Evolutionary conservation across 2,888 invertebrate species (phyloP), one percentile per base, ranked within the genome.

Genomic region (Rotaria sp.): DNA sequence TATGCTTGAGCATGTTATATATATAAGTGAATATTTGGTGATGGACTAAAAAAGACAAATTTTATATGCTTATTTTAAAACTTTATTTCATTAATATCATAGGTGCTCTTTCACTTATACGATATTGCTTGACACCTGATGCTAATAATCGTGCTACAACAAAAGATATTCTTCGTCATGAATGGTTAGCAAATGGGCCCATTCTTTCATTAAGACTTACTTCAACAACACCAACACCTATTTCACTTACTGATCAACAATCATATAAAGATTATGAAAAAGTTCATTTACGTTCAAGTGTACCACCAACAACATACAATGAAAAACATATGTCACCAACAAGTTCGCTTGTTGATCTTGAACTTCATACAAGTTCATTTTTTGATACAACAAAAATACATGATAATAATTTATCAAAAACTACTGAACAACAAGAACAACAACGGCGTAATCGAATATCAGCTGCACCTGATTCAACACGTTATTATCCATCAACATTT

Each of bases 311-410:
- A 80, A 45, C 38, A 80, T 45, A 8, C 26, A 8, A 80, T 80
- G 45, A 45, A 26, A 26, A 24, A 45, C n/a, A 45, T 15, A 0
- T 80, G n/a, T 45, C 80, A 80, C 45, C 80, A 80, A 45, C n/a
- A 26, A 80, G n/a, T 45, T 80, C 80, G 26, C 45, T 80, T 24
- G 45, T 45, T 11, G 80, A 80, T n/a, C 45, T 80, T 13, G 80
- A 80, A 80, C 41, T 80, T 26, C 41, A 80, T 45, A 80, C 80
- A 26, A 80, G 80, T 45, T 80, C 80, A 45, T 80, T 80, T 80
- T 80, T 80, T 80, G 41, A 67, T 35, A 67, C 67, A 21, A 21
- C 67, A 7, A 35, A 38, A 67, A 13, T 67, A 35, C 67, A 38
- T 67, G 30, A 67, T 7, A 67, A 67, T 38, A 35, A 67, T 35